Evolutionary conservation across 2,113 vertebrate genomes (phyloP).

Genomic region (Gymnorhina tibicen): DNA sequence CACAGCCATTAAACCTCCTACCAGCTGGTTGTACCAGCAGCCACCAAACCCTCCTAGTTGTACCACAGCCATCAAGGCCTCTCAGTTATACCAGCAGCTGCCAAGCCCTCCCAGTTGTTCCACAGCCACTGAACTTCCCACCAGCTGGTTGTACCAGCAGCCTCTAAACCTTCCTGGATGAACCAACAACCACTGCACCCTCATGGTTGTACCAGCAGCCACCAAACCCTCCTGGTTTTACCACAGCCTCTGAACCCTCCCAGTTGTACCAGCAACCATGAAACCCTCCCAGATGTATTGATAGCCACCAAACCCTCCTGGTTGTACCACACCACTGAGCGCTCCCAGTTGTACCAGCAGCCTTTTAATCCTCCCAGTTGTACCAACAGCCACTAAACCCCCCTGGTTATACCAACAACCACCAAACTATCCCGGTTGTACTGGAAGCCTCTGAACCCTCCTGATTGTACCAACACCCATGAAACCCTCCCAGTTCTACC

Average conservation of each 20-base stretch:
- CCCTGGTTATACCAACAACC: neutral
- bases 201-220: neutral
- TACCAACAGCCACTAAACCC: neutral
- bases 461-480: neutral
- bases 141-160: neutral
- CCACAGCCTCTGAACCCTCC: neutral
- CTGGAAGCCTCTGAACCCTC: neutral
- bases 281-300: neutral
- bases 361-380: neutral
- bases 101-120: neutral
- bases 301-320: neutral
- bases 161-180: neutral
- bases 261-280: neutral
- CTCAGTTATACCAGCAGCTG: neutral
- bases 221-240: neutral
- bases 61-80: neutral
- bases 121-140: neutral
- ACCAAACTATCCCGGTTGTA: neutral
- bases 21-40: neutral
- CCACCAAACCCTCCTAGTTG: neutral
- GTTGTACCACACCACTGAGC: neutral
- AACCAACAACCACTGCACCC: neutral
- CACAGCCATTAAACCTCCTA: neutral
- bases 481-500: neutral
- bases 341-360: neutral